Conservation (phyloP, 2,113 vertebrate species). For the Cisticola juncidis region DNA sequence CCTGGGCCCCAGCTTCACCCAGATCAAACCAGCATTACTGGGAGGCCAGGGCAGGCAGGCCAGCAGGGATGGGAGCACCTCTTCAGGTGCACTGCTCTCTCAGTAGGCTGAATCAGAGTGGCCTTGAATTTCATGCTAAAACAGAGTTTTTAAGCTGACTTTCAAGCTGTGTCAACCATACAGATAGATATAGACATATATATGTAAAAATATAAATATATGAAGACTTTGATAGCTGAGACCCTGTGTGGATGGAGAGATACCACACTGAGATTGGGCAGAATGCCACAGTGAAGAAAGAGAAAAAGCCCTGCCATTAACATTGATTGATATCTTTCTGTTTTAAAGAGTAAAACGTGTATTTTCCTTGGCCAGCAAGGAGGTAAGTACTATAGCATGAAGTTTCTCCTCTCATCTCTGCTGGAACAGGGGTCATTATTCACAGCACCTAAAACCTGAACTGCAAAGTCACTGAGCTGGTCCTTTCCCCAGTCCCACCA, state of each 20-base stretch:
- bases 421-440: background rate
- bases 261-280: background rate
- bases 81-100: background rate
- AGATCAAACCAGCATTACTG: background rate
- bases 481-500: accelerated
- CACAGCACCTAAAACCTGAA: background rate
- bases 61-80: background rate
- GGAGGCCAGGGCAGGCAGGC: background rate
- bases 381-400: background rate
- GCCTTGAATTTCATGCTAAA: background rate
- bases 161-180: background rate
- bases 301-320: background rate
- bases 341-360: background rate
- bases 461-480: background rate
- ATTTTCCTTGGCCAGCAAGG: constrained; percentile 20
- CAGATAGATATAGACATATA: background rate
- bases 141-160: background rate
- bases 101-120: background rate
- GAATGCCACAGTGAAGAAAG: background rate
- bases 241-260: background rate
- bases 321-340: constrained; percentile 12
- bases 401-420: background rate
- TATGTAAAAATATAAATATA: background rate
- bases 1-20: background rate
- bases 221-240: background rate